These are phyloP conservation scores for Salvelinus sp. DNA, from an alignment of 2,113 vertebrate genomes.

Conservation along the genomic window DNA sequence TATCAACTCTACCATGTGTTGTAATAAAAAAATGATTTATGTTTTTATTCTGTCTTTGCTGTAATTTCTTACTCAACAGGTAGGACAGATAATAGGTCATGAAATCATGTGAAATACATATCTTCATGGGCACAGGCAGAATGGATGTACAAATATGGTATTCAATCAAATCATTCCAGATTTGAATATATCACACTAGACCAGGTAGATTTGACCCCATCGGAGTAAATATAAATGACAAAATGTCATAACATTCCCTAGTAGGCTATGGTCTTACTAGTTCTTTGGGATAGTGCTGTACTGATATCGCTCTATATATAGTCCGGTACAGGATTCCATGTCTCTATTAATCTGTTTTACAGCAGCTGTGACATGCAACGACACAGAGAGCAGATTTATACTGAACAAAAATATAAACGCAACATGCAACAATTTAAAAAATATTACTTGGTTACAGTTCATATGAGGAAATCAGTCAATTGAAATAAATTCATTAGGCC, in stretches of 20 bases:
- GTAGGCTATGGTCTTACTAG: not conserved
- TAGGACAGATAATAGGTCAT: not conserved
- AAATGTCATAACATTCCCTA: not conserved
- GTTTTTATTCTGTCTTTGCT: conserved; percentile 40
- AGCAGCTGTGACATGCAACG: conserved; percentile 14
- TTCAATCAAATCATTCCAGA: not conserved
- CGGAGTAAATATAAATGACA: not conserved
- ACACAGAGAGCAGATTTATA: conserved; percentile 50
- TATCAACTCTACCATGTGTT: conserved; percentile 61
- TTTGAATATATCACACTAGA: not conserved
- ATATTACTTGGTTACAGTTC: no score
- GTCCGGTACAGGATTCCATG: not conserved
- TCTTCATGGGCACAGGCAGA: no score
- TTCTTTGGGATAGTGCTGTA: not conserved
- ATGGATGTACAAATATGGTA: not conserved
- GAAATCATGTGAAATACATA: not conserved
- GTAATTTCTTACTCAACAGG: not conserved
- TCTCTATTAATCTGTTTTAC: conserved; percentile 22
- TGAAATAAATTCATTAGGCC: no score
- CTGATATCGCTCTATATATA: not conserved
- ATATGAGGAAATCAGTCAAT: no score
- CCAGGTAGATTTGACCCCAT: not conserved
- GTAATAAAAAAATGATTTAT: conserved; percentile 58
- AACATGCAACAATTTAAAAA: no score
- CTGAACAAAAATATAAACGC: conserved; percentile 51